These are phyloP conservation scores for Pangasius macronema DNA, from an alignment of 2,797 vertebrate genomes.

Conservation along the genomic window DNA sequence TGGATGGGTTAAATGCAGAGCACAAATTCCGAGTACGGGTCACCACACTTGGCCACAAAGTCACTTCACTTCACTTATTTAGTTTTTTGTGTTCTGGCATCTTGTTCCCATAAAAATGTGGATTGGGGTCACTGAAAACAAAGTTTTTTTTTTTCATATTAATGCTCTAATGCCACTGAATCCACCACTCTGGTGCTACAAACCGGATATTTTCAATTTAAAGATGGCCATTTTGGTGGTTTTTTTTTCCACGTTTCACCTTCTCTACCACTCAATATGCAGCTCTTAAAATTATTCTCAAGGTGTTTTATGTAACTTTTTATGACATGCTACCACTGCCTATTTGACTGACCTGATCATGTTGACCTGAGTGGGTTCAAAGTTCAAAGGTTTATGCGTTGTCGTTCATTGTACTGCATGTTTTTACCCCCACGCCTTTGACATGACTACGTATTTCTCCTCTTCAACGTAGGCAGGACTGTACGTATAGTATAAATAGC, in stretches of 20 bases:
- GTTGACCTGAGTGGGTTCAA: no score
- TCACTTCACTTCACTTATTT: no score
- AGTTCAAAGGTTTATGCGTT: not conserved
- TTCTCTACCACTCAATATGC: no score
- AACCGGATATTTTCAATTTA: no score
- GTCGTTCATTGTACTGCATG: not conserved
- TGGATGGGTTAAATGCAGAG: no score
- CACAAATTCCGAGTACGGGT: no score
- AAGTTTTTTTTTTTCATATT: not conserved
- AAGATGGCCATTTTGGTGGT: not conserved
- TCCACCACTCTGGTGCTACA: no score
- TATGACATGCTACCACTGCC: not conserved
- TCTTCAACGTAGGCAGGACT: not conserved
- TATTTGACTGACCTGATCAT: not conserved
- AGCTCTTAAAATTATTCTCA: no score
- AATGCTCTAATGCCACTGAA: not conserved
- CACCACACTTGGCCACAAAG: no score
- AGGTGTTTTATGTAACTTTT: not conserved
- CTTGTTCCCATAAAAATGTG: not conserved
- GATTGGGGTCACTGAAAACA: not conserved
- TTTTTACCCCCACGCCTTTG: no score
- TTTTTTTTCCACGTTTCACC: no score
- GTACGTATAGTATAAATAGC: not conserved
- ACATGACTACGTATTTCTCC: not conserved
- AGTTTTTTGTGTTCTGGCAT: not conserved